Evolutionary conservation across 2,113 vertebrate species (phyloP).

Genomic region (Archilochus colubris): DNA sequence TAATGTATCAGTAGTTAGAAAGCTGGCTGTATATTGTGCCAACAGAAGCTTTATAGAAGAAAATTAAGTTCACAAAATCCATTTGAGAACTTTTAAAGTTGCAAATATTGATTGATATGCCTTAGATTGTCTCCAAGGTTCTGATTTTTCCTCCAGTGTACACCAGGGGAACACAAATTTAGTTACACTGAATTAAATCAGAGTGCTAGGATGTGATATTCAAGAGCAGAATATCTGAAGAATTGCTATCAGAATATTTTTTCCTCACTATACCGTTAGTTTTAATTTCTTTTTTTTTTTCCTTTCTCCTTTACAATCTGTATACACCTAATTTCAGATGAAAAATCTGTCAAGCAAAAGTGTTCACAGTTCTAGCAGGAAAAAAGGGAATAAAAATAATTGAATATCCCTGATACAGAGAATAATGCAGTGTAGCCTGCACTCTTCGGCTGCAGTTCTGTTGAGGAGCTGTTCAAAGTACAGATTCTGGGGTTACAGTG

Average conservation of each 20-base stretch:
- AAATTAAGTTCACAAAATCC: slow-evolving; percentile 48
- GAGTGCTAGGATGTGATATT: background rate
- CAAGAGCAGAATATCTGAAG: slow-evolving; percentile 8
- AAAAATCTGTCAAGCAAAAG: background rate
- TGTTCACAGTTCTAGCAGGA: background rate
- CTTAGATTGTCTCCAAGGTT: slow-evolving; percentile 42
- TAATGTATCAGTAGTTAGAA: slow-evolving; percentile 18
- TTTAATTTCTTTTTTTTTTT: slow-evolving; percentile 13
- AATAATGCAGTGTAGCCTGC: background rate
- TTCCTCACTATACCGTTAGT: background rate
- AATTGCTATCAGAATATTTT: background rate
- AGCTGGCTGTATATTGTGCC: slow-evolving; percentile 6
- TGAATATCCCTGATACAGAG: background rate
- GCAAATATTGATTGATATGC: slow-evolving; percentile 50
- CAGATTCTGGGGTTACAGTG: background rate
- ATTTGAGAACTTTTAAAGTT: slow-evolving; percentile 29
- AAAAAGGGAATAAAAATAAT: background rate
- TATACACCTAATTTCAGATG: slow-evolving; percentile 9
- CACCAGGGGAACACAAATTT: slow-evolving; percentile 33
- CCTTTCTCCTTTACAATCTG: background rate
- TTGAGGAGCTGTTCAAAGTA: background rate
- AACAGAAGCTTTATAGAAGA: slow-evolving; percentile 22
- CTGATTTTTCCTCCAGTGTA: slow-evolving; percentile 11
- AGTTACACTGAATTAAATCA: slow-evolving; percentile 55
- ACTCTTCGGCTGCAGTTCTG: background rate